These are phyloP conservation scores for Pogonus chalceus DNA, from an alignment of 1,140 invertebrate genomes.

Conservation along the genomic window DNA sequence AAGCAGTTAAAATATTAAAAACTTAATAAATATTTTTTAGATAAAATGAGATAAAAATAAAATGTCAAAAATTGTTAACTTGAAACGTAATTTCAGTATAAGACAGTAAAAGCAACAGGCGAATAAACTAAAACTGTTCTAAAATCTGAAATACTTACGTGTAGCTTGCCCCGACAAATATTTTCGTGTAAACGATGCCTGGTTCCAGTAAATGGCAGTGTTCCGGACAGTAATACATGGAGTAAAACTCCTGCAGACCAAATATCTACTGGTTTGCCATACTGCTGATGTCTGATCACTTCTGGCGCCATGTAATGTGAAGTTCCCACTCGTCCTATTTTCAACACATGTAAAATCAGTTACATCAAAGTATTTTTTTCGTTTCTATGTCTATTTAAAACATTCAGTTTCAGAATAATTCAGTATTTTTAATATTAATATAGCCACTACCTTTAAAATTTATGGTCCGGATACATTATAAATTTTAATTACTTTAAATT, in stretches of 20 bases:
- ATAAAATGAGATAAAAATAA: slow-evolving; percentile 3
- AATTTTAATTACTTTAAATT: too few species aligned
- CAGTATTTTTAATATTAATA: too few species aligned
- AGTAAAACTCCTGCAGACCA: slow-evolving; percentile 93
- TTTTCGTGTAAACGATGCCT: slow-evolving; percentile 82
- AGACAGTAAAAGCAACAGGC: background rate
- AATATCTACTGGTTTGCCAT: slow-evolving; percentile 94
- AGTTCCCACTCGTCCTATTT: slow-evolving; percentile 79
- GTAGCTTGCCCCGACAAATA: slow-evolving; percentile 75
- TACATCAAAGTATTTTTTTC: background rate
- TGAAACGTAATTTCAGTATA: slow-evolving; percentile 11
- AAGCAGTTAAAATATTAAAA: too few species aligned
- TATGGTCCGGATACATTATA: too few species aligned
- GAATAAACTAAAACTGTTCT: background rate
- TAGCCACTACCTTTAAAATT: too few species aligned
- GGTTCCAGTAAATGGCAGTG: slow-evolving; percentile 89
- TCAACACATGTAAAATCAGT: background rate
- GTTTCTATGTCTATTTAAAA: too few species aligned
- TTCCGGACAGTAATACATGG: slow-evolving; percentile 86
- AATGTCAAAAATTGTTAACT: background rate
- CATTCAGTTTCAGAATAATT: too few species aligned
- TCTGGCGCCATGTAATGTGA: slow-evolving; percentile 97
- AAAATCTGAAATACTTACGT: slow-evolving; percentile 47
- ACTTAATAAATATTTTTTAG: too few species aligned
- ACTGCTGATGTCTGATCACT: slow-evolving; percentile 79